Evolutionary conservation across 1,140 invertebrate genomes (phyloP).

Genomic region (Leptinotarsa lineolata): DNA sequence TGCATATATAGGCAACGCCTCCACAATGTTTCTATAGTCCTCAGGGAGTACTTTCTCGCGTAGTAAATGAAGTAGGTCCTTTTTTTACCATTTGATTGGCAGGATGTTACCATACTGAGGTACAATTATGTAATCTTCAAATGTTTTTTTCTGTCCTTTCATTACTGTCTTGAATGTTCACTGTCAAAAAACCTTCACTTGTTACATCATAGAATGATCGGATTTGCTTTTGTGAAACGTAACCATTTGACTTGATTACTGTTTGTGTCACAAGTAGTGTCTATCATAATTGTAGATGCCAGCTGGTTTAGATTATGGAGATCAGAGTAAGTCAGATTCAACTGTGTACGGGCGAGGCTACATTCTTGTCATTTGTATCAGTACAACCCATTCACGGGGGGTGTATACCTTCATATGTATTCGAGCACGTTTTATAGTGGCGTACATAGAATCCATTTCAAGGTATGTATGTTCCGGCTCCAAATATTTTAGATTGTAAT

Average conservation of each 20-base stretch:
- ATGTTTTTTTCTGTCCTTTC: background rate
- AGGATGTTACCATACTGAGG: background rate
- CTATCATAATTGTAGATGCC: background rate
- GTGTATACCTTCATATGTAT: background rate
- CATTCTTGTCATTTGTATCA: slow-evolving; percentile 8
- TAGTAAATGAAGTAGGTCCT: background rate
- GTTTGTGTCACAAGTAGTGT: background rate
- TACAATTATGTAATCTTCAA: background rate
- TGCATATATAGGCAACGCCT: no score
- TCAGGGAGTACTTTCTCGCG: background rate
- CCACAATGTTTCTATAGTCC: background rate
- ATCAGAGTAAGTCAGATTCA: background rate
- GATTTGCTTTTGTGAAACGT: background rate
- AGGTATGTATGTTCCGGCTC: slow-evolving; percentile 10
- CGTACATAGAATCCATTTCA: slow-evolving; percentile 14
- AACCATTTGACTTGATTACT: slow-evolving; percentile 10
- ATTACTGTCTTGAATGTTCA: background rate
- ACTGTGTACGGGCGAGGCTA: background rate
- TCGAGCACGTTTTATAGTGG: background rate
- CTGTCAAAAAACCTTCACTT: background rate
- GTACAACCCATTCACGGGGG: background rate
- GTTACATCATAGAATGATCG: background rate
- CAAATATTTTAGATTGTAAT: slow-evolving; percentile 1
- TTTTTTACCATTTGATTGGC: background rate
- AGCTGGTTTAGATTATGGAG: background rate